Conservation (phyloP, 2,113 vertebrate species). For the Suncus etruscus region DNA sequence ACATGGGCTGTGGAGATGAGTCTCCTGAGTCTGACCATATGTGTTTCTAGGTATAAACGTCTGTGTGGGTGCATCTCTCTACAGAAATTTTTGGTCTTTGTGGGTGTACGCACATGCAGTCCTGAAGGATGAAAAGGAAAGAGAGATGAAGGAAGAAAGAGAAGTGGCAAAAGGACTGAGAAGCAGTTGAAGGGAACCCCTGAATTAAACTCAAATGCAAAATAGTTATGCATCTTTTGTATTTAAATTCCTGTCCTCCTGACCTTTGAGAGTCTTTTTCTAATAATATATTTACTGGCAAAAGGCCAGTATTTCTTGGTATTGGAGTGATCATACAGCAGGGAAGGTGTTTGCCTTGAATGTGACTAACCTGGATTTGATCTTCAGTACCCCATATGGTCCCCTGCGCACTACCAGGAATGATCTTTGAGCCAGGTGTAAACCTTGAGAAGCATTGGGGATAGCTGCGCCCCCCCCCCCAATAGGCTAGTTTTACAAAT, state of each 20-base stretch:
- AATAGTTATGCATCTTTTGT: neutral
- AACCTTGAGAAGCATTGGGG: too few relatives aligned
- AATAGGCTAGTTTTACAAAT: too few relatives aligned
- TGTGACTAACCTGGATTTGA: too few relatives aligned
- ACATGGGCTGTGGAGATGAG: neutral
- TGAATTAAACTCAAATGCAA: constrained; percentile 5
- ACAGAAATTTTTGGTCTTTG: constrained; percentile 62
- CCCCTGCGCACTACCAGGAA: too few relatives aligned
- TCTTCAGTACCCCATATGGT: too few relatives aligned
- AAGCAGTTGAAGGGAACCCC: neutral
- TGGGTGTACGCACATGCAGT: constrained; percentile 63
- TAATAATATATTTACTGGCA: constrained; percentile 34
- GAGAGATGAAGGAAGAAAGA: neutral
- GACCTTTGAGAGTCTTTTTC: constrained; percentile 22
- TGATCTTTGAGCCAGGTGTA: too few relatives aligned
- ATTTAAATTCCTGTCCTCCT: neutral
- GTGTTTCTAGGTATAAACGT: constrained; percentile 69
- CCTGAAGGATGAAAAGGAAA: constrained; percentile 34
- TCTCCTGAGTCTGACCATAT: constrained; percentile 65
- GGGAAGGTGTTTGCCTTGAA: too few relatives aligned
- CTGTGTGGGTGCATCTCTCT: constrained; percentile 72
- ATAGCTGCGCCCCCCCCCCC: too few relatives aligned
- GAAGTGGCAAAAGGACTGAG: neutral
- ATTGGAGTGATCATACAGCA: too few relatives aligned
- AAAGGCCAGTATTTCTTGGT: neutral